Evolutionary conservation across 2,113 vertebrate species (phyloP).

Genomic region (Pomatorhinus ruficollis): DNA sequence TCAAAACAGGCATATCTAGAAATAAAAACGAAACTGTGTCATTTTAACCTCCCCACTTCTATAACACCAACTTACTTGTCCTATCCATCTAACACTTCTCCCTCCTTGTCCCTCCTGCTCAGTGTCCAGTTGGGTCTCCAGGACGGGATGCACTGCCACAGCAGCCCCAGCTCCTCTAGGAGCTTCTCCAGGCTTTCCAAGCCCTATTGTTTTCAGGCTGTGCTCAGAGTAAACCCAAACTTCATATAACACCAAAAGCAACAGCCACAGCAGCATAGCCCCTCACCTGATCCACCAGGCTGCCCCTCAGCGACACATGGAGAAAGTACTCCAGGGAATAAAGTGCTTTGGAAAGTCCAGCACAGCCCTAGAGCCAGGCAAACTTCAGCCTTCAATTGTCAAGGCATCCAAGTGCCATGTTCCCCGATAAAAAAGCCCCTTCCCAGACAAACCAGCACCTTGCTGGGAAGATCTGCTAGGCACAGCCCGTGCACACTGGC

Average conservation of each 20-base stretch:
- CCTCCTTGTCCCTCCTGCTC: not conserved
- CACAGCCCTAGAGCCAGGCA: not conserved
- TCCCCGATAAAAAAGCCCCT: not conserved
- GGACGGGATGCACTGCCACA: not conserved
- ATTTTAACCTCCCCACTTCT: not conserved
- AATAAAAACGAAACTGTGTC: not conserved
- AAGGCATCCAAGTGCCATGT: not conserved
- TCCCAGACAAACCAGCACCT: not conserved
- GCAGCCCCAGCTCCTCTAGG: not conserved
- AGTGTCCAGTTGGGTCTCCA: accelerated
- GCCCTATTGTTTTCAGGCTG: not conserved
- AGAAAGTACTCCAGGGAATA: not conserved
- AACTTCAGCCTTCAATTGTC: not conserved
- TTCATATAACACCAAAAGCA: not conserved
- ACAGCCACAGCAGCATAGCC: not conserved
- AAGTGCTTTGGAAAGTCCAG: not conserved
- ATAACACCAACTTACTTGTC: not conserved
- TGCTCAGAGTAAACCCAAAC: not conserved
- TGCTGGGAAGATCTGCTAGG: not conserved
- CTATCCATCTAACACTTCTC: not conserved
- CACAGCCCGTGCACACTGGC: not conserved
- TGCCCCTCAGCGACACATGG: accelerated
- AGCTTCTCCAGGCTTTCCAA: not conserved
- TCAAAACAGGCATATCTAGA: not conserved
- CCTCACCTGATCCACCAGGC: not conserved